phyloP scores from a whole-genome alignment of 1,140 invertebrate species.

The Schmidtea mediterranea region DNA sequence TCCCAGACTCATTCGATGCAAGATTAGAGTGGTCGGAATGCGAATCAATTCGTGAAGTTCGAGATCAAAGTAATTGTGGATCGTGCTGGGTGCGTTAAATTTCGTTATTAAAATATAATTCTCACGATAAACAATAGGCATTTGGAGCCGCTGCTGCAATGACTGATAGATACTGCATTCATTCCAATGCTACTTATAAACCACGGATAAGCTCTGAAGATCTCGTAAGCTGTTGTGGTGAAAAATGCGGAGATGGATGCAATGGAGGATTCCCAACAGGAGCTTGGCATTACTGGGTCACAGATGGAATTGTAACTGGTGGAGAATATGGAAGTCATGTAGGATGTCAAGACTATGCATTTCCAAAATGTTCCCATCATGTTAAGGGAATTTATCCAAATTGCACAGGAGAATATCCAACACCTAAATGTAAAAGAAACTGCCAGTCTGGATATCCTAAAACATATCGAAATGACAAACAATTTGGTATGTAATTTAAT shows the following conservation, averaged over 20 bases:
- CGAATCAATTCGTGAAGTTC: background rate
- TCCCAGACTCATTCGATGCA: background rate
- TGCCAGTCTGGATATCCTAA: conserved; percentile 43
- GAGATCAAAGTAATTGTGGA: conserved; percentile 4
- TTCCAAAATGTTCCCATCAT: conserved; percentile 59
- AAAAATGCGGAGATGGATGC: conserved; percentile 8
- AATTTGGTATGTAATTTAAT: conserved; percentile 33
- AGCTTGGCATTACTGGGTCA: conserved; percentile 50
- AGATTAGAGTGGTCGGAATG: conserved; percentile 1
- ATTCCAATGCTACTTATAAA: background rate
- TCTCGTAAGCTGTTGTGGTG: conserved; percentile 1
- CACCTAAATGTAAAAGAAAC: conserved; percentile 44
- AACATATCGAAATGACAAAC: conserved; percentile 44
- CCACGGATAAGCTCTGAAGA: background rate
- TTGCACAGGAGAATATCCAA: conserved; percentile 36
- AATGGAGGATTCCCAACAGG: conserved; percentile 45
- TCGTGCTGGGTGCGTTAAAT: background rate
- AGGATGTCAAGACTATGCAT: conserved; percentile 56
- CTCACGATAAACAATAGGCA: background rate
- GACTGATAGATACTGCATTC: conserved; percentile 2
- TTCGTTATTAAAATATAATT: too few relatives aligned
- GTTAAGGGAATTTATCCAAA: conserved; percentile 36
- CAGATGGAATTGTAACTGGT: conserved; percentile 40
- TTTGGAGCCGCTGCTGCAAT: background rate
- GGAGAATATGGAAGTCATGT: conserved; percentile 43